These are phyloP conservation scores for Oophaga pumilio DNA, from an alignment of 2,113 vertebrate genomes.

Conservation along the genomic window DNA sequence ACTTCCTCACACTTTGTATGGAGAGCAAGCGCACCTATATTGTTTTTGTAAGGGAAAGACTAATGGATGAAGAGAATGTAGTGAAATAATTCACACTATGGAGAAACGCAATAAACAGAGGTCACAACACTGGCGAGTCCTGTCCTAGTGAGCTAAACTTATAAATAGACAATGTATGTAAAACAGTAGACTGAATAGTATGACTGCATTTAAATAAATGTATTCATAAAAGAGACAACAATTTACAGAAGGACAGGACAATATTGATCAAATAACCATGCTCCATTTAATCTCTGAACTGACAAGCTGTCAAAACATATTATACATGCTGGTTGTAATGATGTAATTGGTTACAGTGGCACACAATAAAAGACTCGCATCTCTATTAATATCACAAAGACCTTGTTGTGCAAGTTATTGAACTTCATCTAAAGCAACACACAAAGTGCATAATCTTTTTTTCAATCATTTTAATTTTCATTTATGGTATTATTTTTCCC, in stretches of 20 bases:
- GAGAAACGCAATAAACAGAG: too few species aligned
- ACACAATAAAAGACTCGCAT: conserved; percentile 8
- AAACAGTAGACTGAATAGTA: background rate
- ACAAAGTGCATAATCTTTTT: conserved; percentile 20
- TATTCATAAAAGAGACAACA: background rate
- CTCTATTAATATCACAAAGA: conserved; percentile 32
- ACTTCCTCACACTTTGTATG: too few species aligned
- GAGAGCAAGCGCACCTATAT: too few species aligned
- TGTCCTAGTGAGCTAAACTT: too few species aligned
- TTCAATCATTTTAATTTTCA: conserved; percentile 25
- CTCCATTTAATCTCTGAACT: conserved; percentile 48
- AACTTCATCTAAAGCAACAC: conserved; percentile 14
- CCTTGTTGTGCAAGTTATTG: conserved; percentile 1
- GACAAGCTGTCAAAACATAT: conserved; percentile 49
- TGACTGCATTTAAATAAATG: background rate
- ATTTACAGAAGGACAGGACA: background rate
- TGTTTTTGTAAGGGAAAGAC: too few species aligned
- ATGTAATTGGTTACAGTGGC: conserved; percentile 24
- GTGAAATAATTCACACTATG: too few species aligned
- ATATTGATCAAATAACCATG: conserved; percentile 52
- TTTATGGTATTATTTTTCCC: conserved; percentile 6
- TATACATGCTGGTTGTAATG: conserved; percentile 29
- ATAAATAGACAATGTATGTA: background rate
- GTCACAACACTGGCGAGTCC: too few species aligned
- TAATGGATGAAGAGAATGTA: too few species aligned